Conservation (phyloP, 2,113 vertebrate genomes). For the Psilopogon haemacephalus region DNA sequence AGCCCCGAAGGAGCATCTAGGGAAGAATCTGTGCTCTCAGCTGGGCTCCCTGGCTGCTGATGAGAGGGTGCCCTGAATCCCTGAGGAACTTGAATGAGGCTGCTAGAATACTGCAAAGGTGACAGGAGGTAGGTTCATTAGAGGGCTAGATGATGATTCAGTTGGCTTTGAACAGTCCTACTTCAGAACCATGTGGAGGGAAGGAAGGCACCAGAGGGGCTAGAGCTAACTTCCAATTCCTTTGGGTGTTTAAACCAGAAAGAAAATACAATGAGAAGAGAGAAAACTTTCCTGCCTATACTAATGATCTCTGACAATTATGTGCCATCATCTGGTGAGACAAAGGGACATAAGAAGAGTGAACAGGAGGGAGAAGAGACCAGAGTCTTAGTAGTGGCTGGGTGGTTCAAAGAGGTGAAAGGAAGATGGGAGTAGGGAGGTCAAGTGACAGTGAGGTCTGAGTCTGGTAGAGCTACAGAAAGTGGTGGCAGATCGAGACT, state of each 20-base stretch:
- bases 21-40: neutral
- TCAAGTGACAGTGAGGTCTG: neutral
- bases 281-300: neutral
- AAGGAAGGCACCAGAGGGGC: neutral
- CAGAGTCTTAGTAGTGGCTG: neutral
- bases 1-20: neutral
- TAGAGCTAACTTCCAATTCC: neutral
- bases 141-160: neutral
- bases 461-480: neutral
- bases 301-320: neutral
- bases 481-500: neutral
- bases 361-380: neutral
- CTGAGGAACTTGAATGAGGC: neutral
- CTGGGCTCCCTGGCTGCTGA: neutral
- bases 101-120: neutral
- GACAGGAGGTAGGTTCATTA: neutral
- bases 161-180: neutral
- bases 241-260: neutral
- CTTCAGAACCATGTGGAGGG: neutral
- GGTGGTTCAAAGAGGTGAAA: neutral
- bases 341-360: neutral
- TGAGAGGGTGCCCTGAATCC: neutral
- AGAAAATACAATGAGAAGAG: neutral
- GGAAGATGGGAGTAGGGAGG: neutral
- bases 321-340: neutral